Conservation (phyloP, 2,113 vertebrate genomes). For the Apus apus region DNA sequence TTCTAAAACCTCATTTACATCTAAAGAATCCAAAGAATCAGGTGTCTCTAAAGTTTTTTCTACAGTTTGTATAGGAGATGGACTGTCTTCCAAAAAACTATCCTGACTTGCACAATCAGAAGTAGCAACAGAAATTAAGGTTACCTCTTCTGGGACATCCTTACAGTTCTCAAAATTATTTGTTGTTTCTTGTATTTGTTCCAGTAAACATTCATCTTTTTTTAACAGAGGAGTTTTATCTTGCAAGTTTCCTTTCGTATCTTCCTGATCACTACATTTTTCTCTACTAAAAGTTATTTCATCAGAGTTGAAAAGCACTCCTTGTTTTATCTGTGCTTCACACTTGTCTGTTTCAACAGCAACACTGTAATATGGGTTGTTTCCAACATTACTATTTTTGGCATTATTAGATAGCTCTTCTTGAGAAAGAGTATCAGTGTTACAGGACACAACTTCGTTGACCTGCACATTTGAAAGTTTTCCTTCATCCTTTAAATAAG, state of each 20-base stretch:
- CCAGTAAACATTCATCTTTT: background rate
- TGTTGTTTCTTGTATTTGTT: background rate
- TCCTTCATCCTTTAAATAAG: constrained; percentile 56
- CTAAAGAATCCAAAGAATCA: constrained; percentile 90
- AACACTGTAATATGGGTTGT: background rate
- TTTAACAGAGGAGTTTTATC: background rate
- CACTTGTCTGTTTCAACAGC: background rate
- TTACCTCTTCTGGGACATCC: constrained; percentile 14
- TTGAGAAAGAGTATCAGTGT: constrained; percentile 53
- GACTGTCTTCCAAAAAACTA: constrained; percentile 88
- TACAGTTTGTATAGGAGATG: constrained; percentile 73
- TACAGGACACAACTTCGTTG: constrained; percentile 71
- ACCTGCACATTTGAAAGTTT: constrained; percentile 39
- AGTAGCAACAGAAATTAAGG: constrained; percentile 76
- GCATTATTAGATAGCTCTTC: constrained; percentile 71
- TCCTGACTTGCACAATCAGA: constrained; percentile 90
- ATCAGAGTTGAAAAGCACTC: background rate
- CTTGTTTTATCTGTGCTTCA: background rate
- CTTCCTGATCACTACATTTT: background rate
- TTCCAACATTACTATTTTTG: constrained; percentile 71
- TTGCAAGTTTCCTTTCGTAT: background rate
- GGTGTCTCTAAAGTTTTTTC: constrained; percentile 86
- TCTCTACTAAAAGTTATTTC: background rate
- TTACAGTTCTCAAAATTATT: constrained; percentile 15
- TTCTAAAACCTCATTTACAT: constrained; percentile 82